These are phyloP conservation scores for Silvanus unidentatus DNA, from an alignment of 2,888 invertebrate genomes.

Conservation along the genomic window DNA sequence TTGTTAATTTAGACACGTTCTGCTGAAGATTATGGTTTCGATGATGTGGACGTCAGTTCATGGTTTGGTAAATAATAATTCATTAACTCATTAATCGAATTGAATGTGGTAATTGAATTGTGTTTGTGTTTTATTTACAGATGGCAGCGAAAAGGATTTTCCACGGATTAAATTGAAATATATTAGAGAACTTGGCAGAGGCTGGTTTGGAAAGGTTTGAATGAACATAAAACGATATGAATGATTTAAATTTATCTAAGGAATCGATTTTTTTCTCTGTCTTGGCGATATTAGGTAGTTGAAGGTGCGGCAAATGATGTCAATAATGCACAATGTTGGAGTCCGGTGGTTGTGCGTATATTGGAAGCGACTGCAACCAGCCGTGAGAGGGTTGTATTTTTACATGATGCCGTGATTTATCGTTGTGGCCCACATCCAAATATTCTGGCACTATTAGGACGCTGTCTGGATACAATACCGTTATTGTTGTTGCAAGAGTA, in stretches of 20 bases:
- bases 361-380: conserved; percentile 70
- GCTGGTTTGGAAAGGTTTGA: conserved; percentile 77
- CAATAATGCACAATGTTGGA: conserved; percentile 38
- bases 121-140: conserved; percentile 32
- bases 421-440: conserved; percentile 67
- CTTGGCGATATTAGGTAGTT: conserved; percentile 62
- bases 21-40: conserved; percentile 38
- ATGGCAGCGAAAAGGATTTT: conserved; percentile 55
- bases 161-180: conserved; percentile 74
- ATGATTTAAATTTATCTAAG: conserved; percentile 5
- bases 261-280: conserved; percentile 17
- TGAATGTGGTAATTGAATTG: too few relatives aligned
- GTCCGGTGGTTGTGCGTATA: conserved; percentile 72
- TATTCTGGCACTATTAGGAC: conserved; percentile 63
- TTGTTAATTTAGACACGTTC: conserved; percentile 33
- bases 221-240: conserved; percentile 4
- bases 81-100: background rate
- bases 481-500: conserved; percentile 73
- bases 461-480: conserved; percentile 73
- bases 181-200: conserved; percentile 72
- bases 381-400: conserved; percentile 71
- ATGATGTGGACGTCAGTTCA: conserved; percentile 43
- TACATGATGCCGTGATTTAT: conserved; percentile 69
- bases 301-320: conserved; percentile 63
- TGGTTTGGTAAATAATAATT: conserved; percentile 46